These are phyloP conservation scores for Amphipyra berbera DNA, from an alignment of 2,888 invertebrate genomes.

Conservation along the genomic window DNA sequence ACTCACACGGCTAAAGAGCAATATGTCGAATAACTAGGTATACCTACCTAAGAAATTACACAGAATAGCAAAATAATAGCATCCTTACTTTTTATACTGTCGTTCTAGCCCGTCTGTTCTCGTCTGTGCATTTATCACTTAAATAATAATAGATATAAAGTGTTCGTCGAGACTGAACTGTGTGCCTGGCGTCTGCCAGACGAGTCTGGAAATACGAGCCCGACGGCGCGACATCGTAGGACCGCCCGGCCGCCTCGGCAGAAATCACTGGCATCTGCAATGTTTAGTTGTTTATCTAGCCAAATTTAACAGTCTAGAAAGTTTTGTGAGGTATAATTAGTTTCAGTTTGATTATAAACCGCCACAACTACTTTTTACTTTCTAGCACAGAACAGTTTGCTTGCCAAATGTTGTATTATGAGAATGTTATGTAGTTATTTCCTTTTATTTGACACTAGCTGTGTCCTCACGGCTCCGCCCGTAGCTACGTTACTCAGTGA, in stretches of 20 bases:
- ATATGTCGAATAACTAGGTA: not conserved
- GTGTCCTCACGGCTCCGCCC: no score
- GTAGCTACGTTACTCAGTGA: no score
- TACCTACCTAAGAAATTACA: constrained; percentile 26
- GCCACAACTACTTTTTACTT: not conserved
- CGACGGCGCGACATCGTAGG: constrained; percentile 22
- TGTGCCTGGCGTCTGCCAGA: constrained; percentile 49
- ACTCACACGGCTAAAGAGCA: no score
- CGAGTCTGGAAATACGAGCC: constrained; percentile 37
- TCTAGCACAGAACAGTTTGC: not conserved
- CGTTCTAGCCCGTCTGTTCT: constrained; percentile 26
- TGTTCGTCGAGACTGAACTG: constrained; percentile 39
- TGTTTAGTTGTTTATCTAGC: constrained; percentile 35
- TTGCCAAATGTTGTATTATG: constrained; percentile 17
- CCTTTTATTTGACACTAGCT: not conserved
- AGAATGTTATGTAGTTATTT: not conserved
- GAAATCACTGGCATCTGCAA: constrained; percentile 23
- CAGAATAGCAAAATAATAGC: constrained; percentile 23
- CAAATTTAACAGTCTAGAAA: constrained; percentile 35
- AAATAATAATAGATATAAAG: constrained; percentile 49
- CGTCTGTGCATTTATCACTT: constrained; percentile 44
- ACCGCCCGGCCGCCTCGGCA: constrained; percentile 2
- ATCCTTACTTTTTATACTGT: constrained; percentile 26
- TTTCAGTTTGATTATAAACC: constrained; percentile 6
- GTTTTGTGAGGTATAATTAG: constrained; percentile 9